phyloP scores from a whole-genome alignment of 53 echinoderm and acorn worm species.

The Hippasteria phrygiana region DNA sequence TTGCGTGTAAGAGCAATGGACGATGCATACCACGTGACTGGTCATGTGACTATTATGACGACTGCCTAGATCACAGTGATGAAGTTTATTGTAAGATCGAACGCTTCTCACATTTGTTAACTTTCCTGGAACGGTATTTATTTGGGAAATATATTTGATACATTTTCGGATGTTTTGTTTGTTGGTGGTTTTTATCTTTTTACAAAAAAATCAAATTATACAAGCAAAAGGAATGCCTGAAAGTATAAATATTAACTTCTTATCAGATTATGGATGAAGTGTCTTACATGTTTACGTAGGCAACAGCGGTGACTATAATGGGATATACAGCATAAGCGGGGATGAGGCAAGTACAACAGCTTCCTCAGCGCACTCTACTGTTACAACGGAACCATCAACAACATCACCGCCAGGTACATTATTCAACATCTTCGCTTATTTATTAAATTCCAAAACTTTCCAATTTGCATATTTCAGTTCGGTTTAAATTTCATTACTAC shows the following conservation, averaged over 20 bases:
- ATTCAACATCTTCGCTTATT: too few relatives aligned
- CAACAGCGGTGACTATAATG: not conserved
- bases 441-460: not conserved
- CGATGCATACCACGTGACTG: constrained; percentile 51
- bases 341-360: not conserved
- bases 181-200: too few relatives aligned
- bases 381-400: not conserved
- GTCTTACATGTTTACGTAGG: not conserved
- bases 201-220: too few relatives aligned
- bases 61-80: constrained; percentile 44
- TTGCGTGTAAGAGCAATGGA: constrained; percentile 47
- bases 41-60: constrained; percentile 24
- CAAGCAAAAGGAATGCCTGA: too few relatives aligned
- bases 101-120: not conserved
- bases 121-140: too few relatives aligned
- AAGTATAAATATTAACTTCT: too few relatives aligned
- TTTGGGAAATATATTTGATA: too few relatives aligned
- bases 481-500: too few relatives aligned
- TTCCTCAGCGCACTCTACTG: not conserved
- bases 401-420: not conserved
- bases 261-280: too few relatives aligned
- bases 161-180: too few relatives aligned
- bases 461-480: too few relatives aligned
- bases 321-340: not conserved
- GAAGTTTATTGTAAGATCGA: constrained; percentile 28